Evolutionary conservation across 1,140 invertebrate species (phyloP).

Genomic region (Drosophila seguyi): DNA sequence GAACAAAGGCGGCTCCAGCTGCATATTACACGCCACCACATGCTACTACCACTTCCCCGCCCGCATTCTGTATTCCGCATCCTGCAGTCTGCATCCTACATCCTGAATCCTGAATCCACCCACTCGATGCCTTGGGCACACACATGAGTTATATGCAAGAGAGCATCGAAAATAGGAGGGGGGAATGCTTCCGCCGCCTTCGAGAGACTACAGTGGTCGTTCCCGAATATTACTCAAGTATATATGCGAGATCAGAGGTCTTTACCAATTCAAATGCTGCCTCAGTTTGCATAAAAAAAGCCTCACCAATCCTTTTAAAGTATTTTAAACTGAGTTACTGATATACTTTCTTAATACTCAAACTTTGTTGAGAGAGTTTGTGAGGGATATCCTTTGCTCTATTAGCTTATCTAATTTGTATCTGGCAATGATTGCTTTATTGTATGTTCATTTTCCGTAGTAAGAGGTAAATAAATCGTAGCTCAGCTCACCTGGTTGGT

Average conservation of each 20-base stretch:
- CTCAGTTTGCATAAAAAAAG: background rate
- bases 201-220: slow-evolving; percentile 13
- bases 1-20: slow-evolving; percentile 40
- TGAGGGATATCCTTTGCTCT: too few relatives aligned
- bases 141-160: slow-evolving; percentile 59
- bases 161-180: slow-evolving; percentile 20
- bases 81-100: background rate
- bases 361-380: background rate
- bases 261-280: background rate
- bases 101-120: slow-evolving; percentile 10
- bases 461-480: slow-evolving; percentile 25
- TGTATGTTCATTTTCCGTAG: background rate
- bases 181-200: background rate
- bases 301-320: slow-evolving; percentile 9
- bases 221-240: background rate
- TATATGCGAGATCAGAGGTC: too few relatives aligned
- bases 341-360: background rate
- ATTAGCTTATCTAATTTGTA: too few relatives aligned
- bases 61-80: background rate
- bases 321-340: slow-evolving; percentile 13
- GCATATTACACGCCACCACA: slow-evolving; percentile 51
- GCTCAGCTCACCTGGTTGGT: slow-evolving; percentile 34
- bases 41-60: slow-evolving; percentile 21
- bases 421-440: slow-evolving; percentile 13
- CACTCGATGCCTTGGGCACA: slow-evolving; percentile 29